A percentile compares a stretch with the other conserved stretches of the same genome.
Conservation (phyloP, 2,797 vertebrate species). For the Rhadinocentrus ornatus region DNA sequence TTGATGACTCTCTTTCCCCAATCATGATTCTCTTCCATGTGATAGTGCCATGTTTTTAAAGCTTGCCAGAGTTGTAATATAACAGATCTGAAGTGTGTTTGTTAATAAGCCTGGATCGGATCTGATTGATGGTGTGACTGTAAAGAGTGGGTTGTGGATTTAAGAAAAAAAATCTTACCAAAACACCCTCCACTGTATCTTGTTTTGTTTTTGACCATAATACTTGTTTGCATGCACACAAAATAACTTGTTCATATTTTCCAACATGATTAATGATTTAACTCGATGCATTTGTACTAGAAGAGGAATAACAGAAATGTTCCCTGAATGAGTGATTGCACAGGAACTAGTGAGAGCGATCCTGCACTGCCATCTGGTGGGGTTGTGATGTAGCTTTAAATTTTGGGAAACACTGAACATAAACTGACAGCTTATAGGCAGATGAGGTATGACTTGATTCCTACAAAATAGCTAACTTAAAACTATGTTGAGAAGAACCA, state of each 20-base stretch:
- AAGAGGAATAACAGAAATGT: background rate
- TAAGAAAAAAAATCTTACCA: slow-evolving; percentile 50
- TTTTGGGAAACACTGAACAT: background rate
- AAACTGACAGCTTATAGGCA: background rate
- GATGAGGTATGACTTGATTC: no score
- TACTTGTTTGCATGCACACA: background rate
- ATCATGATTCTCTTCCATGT: slow-evolving; percentile 64
- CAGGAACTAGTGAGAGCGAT: background rate
- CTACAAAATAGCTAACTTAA: no score
- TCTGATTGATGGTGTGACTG: slow-evolving; percentile 67
- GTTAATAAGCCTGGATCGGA: slow-evolving; percentile 53
- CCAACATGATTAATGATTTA: no score
- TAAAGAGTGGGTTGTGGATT: slow-evolving; percentile 64
- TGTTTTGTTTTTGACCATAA: slow-evolving; percentile 26
- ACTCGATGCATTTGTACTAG: background rate
- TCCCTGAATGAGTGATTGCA: no score
- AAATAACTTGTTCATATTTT: no score
- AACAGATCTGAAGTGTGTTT: slow-evolving; percentile 59
- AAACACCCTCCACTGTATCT: slow-evolving; percentile 46
- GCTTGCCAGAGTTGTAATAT: slow-evolving; percentile 71
- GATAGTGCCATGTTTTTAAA: slow-evolving; percentile 79
- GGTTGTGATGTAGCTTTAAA: background rate
- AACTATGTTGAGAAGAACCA: no score
- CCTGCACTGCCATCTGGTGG: slow-evolving; percentile 14
- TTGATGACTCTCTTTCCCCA: slow-evolving; percentile 39